These are phyloP conservation scores for Acanthopleura granulata DNA, from an alignment of 2,888 invertebrate genomes.

Conservation along the genomic window DNA sequence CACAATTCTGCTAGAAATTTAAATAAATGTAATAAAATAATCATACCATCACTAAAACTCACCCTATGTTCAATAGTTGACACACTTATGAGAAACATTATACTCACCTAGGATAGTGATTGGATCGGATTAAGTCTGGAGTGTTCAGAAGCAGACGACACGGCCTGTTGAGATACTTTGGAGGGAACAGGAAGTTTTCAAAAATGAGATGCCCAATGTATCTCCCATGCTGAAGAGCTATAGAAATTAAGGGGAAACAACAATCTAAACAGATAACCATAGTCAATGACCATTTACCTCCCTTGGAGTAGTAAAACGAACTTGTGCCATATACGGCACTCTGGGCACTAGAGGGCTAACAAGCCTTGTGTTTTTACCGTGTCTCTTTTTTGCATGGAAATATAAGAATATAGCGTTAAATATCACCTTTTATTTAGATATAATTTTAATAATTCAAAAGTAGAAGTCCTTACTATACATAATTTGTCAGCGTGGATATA, in stretches of 20 bases:
- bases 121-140: not conserved
- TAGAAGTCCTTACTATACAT: no score
- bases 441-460: no score
- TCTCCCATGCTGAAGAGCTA: slow-evolving; percentile 12
- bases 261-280: not conserved
- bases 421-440: no score
- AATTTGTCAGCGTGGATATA: no score
- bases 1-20: slow-evolving; percentile 3
- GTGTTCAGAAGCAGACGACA: not conserved
- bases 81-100: slow-evolving; percentile 5
- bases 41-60: not conserved
- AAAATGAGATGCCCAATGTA: slow-evolving; percentile 12
- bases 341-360: slow-evolving; percentile 1
- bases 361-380: not conserved
- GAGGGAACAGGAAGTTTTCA: not conserved
- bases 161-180: not conserved
- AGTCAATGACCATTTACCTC: not conserved
- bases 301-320: not conserved
- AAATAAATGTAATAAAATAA: slow-evolving; percentile 9
- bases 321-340: slow-evolving; percentile 1
- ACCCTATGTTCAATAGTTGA: not conserved
- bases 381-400: no score
- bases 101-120: not conserved
- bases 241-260: slow-evolving; percentile 1
- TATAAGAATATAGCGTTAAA: no score